Conservation (phyloP, 2,113 vertebrate genomes). For the Forbesichthys agassizii region DNA sequence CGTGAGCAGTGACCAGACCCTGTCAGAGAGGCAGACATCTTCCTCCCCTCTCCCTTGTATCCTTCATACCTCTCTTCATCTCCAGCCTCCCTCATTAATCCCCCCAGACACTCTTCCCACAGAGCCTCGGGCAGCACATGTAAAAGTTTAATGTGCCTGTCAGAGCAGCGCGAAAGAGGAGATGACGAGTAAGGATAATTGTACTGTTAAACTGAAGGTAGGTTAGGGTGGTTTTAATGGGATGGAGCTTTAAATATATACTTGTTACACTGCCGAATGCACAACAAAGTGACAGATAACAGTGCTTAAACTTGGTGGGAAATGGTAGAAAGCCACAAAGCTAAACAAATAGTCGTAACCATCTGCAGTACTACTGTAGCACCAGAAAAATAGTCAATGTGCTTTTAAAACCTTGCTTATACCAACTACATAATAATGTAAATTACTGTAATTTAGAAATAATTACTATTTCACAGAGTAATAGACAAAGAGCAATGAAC, state of each 20-base stretch:
- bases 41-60: slow-evolving; percentile 16
- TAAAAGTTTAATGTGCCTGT: slow-evolving; percentile 11
- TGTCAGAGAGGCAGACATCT: slow-evolving; percentile 32
- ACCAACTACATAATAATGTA: no score
- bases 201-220: slow-evolving; percentile 10
- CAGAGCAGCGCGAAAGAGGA: neutral
- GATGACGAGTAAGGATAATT: neutral
- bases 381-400: no score
- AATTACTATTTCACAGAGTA: neutral
- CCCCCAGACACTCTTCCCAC: slow-evolving; percentile 16
- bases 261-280: neutral
- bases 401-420: no score
- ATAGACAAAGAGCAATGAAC: slow-evolving; percentile 2
- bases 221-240: neutral
- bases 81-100: slow-evolving; percentile 34
- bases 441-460: no score
- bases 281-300: neutral
- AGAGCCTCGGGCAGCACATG: slow-evolving; percentile 17
- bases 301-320: neutral
- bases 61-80: slow-evolving; percentile 28
- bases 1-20: slow-evolving; percentile 17
- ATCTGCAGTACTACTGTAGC: no score
- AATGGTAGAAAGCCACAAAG: neutral
- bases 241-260: slow-evolving; percentile 9
- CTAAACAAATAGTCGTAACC: no score